Conservation (phyloP, 2,113 vertebrate species). For the Mustela nigripes region DNA sequence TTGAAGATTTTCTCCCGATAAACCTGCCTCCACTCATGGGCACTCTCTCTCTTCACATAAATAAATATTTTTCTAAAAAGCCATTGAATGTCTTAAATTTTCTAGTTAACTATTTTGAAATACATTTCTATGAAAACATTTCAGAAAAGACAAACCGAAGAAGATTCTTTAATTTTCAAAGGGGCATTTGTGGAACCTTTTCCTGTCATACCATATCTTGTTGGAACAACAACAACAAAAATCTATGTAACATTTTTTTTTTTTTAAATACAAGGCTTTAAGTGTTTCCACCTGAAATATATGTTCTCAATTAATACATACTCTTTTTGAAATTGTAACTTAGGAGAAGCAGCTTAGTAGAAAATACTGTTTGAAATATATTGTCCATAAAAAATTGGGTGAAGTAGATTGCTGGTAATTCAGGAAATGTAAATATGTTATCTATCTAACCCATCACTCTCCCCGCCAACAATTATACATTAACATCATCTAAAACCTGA, state of each 20-base stretch:
- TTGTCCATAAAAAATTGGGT: background rate
- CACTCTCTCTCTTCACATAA: background rate
- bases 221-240: background rate
- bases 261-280: background rate
- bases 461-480: background rate
- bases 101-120: background rate
- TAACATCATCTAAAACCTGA: background rate
- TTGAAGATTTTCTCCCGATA: background rate
- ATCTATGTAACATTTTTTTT: fast-evolving
- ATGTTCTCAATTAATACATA: background rate
- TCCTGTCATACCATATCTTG: background rate
- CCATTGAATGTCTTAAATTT: background rate
- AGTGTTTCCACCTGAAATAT: too few relatives aligned
- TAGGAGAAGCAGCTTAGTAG: background rate
- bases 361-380: background rate
- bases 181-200: too few relatives aligned
- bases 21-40: too few relatives aligned
- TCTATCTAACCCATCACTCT: background rate
- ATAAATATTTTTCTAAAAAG: background rate
- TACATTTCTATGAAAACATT: background rate
- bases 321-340: background rate
- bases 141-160: background rate
- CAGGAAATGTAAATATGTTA: background rate
- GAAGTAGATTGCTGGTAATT: background rate
- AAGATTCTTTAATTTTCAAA: background rate